phyloP scores from a whole-genome alignment of 2,113 vertebrate genomes.

The Mesembrinibis cayennensis region DNA sequence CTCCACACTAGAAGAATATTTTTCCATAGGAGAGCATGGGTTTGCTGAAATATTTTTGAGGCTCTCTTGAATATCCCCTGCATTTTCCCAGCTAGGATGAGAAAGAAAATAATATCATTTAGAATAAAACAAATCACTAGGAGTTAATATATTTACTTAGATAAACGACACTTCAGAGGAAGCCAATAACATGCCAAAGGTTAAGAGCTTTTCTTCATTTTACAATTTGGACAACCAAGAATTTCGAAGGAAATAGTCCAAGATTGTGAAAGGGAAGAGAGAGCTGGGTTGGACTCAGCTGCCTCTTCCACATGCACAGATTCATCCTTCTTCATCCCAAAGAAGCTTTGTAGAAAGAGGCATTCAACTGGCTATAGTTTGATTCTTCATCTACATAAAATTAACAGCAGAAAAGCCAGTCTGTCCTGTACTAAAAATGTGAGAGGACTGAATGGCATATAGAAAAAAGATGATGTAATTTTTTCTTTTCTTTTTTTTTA shows the following conservation, averaged over 20 bases:
- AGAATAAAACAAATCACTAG: not conserved
- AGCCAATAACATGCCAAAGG: not conserved
- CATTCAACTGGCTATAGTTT: not conserved
- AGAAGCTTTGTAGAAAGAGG: not conserved
- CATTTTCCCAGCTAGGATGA: slow-evolving; percentile 38
- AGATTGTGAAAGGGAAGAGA: not conserved
- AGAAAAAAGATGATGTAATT: no score
- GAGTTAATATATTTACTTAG: not conserved
- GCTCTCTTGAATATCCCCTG: slow-evolving; percentile 48
- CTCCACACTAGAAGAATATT: slow-evolving; percentile 89
- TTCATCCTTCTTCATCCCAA: not conserved
- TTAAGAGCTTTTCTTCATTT: not conserved
- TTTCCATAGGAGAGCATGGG: slow-evolving; percentile 82
- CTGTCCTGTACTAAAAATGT: not conserved
- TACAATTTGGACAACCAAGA: not conserved
- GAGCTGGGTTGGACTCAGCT: not conserved
- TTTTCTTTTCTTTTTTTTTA: not conserved
- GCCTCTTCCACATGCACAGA: not conserved
- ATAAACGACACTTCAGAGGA: not conserved
- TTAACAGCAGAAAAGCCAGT: not conserved
- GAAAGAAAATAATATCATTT: not conserved
- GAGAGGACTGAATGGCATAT: not conserved
- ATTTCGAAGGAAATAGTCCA: not conserved
- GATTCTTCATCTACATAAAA: not conserved
- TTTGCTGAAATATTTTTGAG: slow-evolving; percentile 80